These are phyloP conservation scores for Cynodonichthys magdalenae DNA, from an alignment of 2,797 vertebrate species.

Conservation along the genomic window DNA sequence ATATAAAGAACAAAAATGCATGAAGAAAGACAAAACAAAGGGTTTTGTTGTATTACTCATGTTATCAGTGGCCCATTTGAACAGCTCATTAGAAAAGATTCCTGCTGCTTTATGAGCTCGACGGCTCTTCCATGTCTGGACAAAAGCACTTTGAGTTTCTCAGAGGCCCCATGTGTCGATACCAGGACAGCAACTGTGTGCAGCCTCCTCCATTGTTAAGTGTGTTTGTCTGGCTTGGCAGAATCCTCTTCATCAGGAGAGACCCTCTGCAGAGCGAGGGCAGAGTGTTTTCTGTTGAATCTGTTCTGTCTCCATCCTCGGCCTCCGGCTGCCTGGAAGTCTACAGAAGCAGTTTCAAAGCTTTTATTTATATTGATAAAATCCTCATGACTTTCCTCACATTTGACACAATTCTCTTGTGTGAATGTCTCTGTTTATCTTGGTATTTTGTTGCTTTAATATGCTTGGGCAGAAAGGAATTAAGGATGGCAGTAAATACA, in stretches of 20 bases:
- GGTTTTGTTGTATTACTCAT: background rate
- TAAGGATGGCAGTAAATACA: too few relatives aligned
- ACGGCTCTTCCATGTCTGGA: slow-evolving; percentile 25
- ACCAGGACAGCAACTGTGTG: slow-evolving; percentile 40
- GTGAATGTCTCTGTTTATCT: background rate
- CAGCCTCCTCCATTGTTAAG: slow-evolving; percentile 32
- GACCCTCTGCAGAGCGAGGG: slow-evolving; percentile 40
- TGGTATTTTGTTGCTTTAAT: background rate
- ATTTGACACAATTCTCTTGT: background rate
- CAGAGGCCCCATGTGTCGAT: slow-evolving; percentile 46
- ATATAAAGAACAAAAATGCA: background rate
- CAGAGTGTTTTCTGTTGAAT: slow-evolving; percentile 45
- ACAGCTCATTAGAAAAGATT: slow-evolving; percentile 10
- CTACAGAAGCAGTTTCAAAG: slow-evolving; percentile 30
- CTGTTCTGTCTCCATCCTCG: slow-evolving; percentile 9
- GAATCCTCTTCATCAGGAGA: slow-evolving; percentile 47
- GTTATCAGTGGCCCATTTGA: slow-evolving; percentile 3
- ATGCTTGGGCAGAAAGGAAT: slow-evolving; percentile 9
- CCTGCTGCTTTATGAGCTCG: slow-evolving; percentile 22
- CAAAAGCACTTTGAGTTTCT: slow-evolving; percentile 57
- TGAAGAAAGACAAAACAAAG: background rate
- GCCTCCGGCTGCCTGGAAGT: slow-evolving; percentile 16
- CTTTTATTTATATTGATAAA: slow-evolving; percentile 15
- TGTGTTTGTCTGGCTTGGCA: slow-evolving; percentile 38
- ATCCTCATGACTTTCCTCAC: background rate